Conservation (phyloP, 2,888 invertebrate species). For the Nomada ferruginata region DNA sequence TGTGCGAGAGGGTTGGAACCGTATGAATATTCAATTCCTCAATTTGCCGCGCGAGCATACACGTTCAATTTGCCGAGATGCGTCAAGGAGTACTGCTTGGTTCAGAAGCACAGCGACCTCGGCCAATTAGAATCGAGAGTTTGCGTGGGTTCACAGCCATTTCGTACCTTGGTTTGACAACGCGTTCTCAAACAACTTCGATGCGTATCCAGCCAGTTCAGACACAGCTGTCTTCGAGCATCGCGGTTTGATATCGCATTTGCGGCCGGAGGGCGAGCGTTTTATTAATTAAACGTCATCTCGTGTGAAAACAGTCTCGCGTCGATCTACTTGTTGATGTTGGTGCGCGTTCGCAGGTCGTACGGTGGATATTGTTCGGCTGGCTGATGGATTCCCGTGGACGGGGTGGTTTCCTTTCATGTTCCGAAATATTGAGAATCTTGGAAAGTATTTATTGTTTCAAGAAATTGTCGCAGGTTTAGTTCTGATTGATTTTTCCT, state of each 20-base stretch:
- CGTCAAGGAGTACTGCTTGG: conserved; percentile 67
- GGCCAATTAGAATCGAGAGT: conserved; percentile 68
- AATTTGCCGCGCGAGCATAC: conserved; percentile 76
- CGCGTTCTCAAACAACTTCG: conserved; percentile 68
- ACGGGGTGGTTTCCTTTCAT: background rate
- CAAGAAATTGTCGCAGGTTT: no score
- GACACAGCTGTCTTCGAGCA: conserved; percentile 70
- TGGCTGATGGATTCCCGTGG: background rate
- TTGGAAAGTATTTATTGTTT: no score
- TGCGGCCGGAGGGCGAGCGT: conserved; percentile 6
- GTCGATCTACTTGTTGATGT: background rate
- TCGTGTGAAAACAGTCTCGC: conserved; percentile 39
- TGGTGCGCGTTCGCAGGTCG: background rate
- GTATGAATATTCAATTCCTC: conserved; percentile 83
- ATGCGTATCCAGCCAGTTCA: conserved; percentile 54
- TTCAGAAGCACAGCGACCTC: conserved; percentile 61
- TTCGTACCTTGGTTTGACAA: conserved; percentile 61
- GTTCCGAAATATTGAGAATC: no score
- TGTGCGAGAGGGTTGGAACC: conserved; percentile 72
- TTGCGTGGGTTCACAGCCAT: conserved; percentile 52
- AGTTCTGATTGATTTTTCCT: no score
- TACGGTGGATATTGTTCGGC: no score
- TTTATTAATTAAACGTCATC: conserved; percentile 59
- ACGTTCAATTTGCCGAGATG: conserved; percentile 79
- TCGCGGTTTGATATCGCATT: conserved; percentile 44